Conservation (phyloP, 2,888 invertebrate genomes). For the Schizaphis graminum region DNA sequence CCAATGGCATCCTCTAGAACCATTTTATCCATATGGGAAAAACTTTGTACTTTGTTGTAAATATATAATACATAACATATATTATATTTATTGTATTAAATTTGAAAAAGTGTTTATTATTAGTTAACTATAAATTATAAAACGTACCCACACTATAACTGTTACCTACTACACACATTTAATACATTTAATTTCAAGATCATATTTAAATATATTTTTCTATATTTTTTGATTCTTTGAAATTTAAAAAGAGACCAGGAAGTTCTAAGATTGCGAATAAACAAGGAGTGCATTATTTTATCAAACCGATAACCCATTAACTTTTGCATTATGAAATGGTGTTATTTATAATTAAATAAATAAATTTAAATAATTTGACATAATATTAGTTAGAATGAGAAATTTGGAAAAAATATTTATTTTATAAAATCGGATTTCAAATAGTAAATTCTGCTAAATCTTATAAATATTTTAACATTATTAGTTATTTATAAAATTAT, state of each 20-base stretch:
- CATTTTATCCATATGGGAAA: background rate
- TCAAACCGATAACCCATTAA: background rate
- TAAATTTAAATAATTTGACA: background rate
- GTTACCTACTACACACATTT: background rate
- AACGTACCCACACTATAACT: background rate
- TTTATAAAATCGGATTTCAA: background rate
- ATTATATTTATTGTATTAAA: no score
- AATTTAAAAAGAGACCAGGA: background rate
- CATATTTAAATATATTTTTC: background rate
- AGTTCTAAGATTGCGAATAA: background rate
- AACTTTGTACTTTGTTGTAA: background rate
- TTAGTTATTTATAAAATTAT: no score
- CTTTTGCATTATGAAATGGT: background rate
- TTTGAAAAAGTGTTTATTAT: background rate
- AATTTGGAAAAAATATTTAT: background rate
- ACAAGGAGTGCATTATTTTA: slow-evolving; percentile 11
- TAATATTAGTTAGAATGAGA: background rate
- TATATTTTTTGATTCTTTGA: background rate
- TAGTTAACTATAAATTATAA: background rate
- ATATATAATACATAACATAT: no score
- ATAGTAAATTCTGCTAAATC: background rate
- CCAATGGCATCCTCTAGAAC: no score
- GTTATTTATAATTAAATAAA: background rate
- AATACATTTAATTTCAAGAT: background rate
- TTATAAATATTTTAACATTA: no score